Conservation (phyloP, 2,888 invertebrate species). For the Melolontha melolontha region DNA sequence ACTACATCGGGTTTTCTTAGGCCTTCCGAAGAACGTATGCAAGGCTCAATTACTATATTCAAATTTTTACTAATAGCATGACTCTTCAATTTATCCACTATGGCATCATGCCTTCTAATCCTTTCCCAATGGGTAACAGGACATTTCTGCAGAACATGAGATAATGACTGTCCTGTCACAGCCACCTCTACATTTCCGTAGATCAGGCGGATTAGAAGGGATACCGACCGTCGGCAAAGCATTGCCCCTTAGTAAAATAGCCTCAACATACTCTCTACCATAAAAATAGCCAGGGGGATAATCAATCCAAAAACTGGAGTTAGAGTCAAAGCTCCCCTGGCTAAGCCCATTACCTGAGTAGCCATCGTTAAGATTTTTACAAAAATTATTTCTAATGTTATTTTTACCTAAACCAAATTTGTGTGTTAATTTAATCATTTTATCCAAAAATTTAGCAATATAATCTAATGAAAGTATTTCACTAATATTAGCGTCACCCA, state of each 20-base stretch:
- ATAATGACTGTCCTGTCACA: conserved; percentile 33
- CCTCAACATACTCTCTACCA: conserved; percentile 44
- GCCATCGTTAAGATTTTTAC: conserved; percentile 1
- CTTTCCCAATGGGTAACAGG: conserved; percentile 40
- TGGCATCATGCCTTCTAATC: conserved; percentile 46
- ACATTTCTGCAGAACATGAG: conserved; percentile 43
- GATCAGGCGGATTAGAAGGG: conserved; percentile 36
- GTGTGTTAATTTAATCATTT: background rate
- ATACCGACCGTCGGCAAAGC: conserved; percentile 42
- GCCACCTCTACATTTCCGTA: conserved; percentile 38
- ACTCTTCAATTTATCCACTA: conserved; percentile 44
- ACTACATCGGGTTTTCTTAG: conserved; percentile 50
- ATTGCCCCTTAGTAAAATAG: conserved; percentile 40
- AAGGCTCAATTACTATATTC: conserved; percentile 48
- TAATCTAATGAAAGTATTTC: background rate
- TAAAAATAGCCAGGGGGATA: conserved; percentile 45
- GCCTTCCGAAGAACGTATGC: conserved; percentile 43
- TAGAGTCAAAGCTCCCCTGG: conserved; percentile 35
- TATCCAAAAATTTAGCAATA: background rate
- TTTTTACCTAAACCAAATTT: background rate
- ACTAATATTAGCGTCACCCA: background rate
- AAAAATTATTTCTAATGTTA: conserved; percentile 11
- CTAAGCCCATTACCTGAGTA: conserved; percentile 42
- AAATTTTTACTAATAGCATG: conserved; percentile 34
- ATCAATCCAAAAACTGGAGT: conserved; percentile 47